Conservation (phyloP, 2,888 invertebrate species). For the Diarsia mendica region DNA sequence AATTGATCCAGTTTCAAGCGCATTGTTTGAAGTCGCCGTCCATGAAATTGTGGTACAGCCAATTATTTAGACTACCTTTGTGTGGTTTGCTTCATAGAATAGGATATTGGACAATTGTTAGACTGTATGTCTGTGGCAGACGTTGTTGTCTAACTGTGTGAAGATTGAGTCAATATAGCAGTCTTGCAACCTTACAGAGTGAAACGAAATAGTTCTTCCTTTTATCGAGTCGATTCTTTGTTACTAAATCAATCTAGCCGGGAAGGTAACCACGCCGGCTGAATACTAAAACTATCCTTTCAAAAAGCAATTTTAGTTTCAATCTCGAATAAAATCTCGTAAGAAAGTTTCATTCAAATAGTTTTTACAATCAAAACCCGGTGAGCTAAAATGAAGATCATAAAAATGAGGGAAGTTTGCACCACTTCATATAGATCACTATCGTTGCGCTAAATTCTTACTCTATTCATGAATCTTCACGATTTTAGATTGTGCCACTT, state of each 20-base stretch:
- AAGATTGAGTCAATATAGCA: neutral
- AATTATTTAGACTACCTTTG: slow-evolving; percentile 27
- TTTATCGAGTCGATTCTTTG: neutral
- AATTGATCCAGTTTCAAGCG: slow-evolving; percentile 49
- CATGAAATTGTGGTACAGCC: slow-evolving; percentile 39
- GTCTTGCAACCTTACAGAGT: no score
- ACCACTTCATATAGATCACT: slow-evolving; percentile 45
- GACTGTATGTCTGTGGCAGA: neutral
- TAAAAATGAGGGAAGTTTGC: slow-evolving; percentile 43
- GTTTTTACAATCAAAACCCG: slow-evolving; percentile 37
- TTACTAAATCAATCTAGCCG: neutral
- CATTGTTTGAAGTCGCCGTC: slow-evolving; percentile 42
- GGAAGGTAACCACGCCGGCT: neutral
- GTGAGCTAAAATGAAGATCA: slow-evolving; percentile 45
- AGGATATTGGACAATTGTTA: neutral
- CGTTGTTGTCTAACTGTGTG: neutral
- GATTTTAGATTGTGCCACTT: slow-evolving; percentile 37
- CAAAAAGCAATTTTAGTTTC: slow-evolving; percentile 24
- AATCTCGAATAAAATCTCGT: slow-evolving; percentile 19
- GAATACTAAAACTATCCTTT: slow-evolving; percentile 7
- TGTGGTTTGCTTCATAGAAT: neutral
- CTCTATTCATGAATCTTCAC: slow-evolving; percentile 29
- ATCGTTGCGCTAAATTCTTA: slow-evolving; percentile 44
- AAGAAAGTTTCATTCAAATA: slow-evolving; percentile 41
- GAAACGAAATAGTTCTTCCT: neutral